Conservation (phyloP, 2,113 vertebrate genomes). For the Madoqua kirkii region DNA sequence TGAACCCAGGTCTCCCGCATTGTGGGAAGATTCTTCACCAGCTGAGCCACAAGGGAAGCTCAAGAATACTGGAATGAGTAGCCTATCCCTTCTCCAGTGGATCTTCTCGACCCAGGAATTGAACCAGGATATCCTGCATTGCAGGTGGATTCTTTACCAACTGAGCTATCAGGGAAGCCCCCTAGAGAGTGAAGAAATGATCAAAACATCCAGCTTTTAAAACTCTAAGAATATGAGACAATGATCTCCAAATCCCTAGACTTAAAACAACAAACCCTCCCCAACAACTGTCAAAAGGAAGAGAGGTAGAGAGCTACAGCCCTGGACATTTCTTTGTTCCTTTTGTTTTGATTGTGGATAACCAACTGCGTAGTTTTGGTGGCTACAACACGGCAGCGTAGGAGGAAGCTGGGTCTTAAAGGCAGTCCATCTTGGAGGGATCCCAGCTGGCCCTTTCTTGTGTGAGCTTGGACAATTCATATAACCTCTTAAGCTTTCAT, state of each 20-base stretch:
- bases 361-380: neutral
- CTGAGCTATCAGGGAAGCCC: neutral
- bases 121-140: neutral
- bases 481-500: neutral
- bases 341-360: neutral
- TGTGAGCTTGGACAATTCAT: neutral
- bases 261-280: neutral
- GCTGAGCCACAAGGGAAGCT: neutral
- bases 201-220: neutral
- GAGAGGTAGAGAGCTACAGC: neutral
- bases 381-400: rapidly evolving
- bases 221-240: neutral
- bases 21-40: neutral
- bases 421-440: neutral
- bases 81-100: neutral
- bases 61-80: neutral
- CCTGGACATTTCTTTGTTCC: neutral
- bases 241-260: neutral
- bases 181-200: neutral
- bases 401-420: neutral
- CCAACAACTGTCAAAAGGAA: neutral
- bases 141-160: neutral
- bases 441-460: neutral
- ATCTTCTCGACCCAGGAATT: neutral
- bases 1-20: neutral